phyloP scores from a whole-genome alignment of 2,888 invertebrate genomes.

The Tuta absoluta region DNA sequence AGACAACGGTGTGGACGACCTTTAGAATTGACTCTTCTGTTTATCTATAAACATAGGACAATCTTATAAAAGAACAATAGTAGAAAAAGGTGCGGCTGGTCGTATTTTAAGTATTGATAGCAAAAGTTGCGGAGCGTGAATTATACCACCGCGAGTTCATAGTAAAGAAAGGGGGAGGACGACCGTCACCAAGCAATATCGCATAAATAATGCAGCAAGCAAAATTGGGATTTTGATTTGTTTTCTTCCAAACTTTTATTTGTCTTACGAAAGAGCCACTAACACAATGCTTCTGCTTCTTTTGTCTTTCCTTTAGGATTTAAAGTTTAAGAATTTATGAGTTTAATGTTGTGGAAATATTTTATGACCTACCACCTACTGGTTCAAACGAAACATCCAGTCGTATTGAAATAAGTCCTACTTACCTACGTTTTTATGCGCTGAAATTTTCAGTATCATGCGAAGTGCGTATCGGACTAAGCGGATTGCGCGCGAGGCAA shows the following conservation, averaged over 20 bases:
- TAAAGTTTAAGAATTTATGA: slow-evolving; percentile 43
- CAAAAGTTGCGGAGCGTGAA: slow-evolving; percentile 66
- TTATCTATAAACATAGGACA: slow-evolving; percentile 9
- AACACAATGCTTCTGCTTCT: slow-evolving; percentile 55
- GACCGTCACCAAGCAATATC: slow-evolving; percentile 73
- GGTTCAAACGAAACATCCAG: background rate
- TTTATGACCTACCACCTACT: slow-evolving; percentile 38
- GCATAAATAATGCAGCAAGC: slow-evolving; percentile 78
- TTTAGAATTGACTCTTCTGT: slow-evolving; percentile 6
- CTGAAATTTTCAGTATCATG: background rate
- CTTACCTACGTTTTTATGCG: background rate
- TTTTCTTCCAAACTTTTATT: slow-evolving; percentile 78
- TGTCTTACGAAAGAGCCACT: slow-evolving; percentile 58
- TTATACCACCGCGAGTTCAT: slow-evolving; percentile 65
- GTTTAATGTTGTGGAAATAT: slow-evolving; percentile 57
- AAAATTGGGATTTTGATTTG: slow-evolving; percentile 80
- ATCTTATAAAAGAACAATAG: slow-evolving; percentile 15
- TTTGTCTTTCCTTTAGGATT: slow-evolving; percentile 43
- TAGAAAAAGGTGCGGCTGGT: slow-evolving; percentile 13
- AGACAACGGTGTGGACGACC: slow-evolving; percentile 28
- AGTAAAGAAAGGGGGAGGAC: slow-evolving; percentile 70
- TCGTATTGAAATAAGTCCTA: background rate
- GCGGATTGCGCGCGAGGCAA: too few relatives aligned
- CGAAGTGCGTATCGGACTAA: background rate
- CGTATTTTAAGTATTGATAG: slow-evolving; percentile 50